Evolutionary conservation across 2,888 invertebrate genomes (phyloP).

Genomic region (Macaria notata): DNA sequence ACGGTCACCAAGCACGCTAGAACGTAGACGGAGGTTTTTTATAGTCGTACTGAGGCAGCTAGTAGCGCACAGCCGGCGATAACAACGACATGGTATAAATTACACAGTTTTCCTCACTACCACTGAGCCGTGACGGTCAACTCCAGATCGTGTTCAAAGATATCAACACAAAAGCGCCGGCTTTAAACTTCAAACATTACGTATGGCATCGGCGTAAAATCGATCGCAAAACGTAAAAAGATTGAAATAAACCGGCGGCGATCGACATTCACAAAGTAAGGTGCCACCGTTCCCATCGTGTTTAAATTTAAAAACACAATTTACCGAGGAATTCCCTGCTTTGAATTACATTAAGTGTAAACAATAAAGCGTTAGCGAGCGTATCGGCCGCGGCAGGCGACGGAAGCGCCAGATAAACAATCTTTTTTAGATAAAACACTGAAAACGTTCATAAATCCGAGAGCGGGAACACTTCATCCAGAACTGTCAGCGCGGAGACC

Average conservation of each 20-base stretch:
- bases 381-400: slow-evolving; percentile 77
- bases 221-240: slow-evolving; percentile 66
- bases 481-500: slow-evolving; percentile 57
- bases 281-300: slow-evolving; percentile 52
- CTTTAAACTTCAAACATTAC: slow-evolving; percentile 55
- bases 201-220: slow-evolving; percentile 67
- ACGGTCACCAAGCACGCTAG: slow-evolving; percentile 34
- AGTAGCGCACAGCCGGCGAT: slow-evolving; percentile 17
- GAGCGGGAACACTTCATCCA: slow-evolving; percentile 63
- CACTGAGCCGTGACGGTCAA: slow-evolving; percentile 27
- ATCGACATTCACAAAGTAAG: slow-evolving; percentile 69
- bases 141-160: slow-evolving; percentile 29
- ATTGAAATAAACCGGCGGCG: slow-evolving; percentile 61
- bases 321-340: slow-evolving; percentile 79
- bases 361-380: slow-evolving; percentile 78
- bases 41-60: slow-evolving; percentile 15
- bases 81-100: slow-evolving; percentile 29
- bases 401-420: slow-evolving; percentile 80
- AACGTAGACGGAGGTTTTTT: slow-evolving; percentile 29
- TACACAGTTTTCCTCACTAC: slow-evolving; percentile 30
- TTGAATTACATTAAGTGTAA: slow-evolving; percentile 82
- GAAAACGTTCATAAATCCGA: slow-evolving; percentile 77
- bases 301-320: slow-evolving; percentile 78
- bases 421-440: slow-evolving; percentile 80
- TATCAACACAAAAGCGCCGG: slow-evolving; percentile 38